These are phyloP conservation scores for Hypomecis punctinalis DNA, from an alignment of 2,888 invertebrate species.

Conservation along the genomic window DNA sequence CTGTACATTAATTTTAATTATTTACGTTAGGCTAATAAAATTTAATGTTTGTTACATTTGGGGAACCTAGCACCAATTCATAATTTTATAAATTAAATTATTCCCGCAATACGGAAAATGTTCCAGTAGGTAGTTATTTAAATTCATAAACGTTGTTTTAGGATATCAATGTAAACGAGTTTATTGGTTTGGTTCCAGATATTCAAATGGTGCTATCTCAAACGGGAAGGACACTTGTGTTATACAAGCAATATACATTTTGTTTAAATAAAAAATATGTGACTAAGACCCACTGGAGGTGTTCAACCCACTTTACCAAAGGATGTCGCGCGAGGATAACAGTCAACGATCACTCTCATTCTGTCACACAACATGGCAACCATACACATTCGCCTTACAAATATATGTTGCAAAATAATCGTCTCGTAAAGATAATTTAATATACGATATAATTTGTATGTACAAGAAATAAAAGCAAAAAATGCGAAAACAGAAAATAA, in stretches of 20 bases:
- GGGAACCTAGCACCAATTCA: no score
- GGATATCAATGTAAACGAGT: no score
- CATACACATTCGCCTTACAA: conserved; percentile 2
- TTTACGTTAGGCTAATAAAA: no score
- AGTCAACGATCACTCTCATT: neutral
- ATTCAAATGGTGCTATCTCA: neutral
- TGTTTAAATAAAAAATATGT: conserved; percentile 2
- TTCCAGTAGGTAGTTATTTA: no score
- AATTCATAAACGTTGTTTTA: no score
- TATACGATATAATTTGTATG: neutral
- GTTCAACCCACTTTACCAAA: conserved; percentile 9
- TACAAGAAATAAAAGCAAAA: no score
- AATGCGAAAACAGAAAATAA: no score
- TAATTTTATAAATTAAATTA: no score
- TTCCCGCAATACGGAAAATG: no score
- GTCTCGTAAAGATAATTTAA: neutral
- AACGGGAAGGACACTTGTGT: neutral
- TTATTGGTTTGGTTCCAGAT: neutral
- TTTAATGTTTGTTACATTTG: no score
- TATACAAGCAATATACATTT: conserved; percentile 2
- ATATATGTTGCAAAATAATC: neutral
- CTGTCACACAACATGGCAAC: neutral
- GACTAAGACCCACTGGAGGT: conserved; percentile 1
- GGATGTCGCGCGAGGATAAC: conserved; percentile 1
- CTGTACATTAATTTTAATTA: no score